A percentile compares a stretch with the other conserved stretches of the same genome.
phyloP scores from a whole-genome alignment of 1,140 invertebrate genomes.

The Bombus confusus region DNA sequence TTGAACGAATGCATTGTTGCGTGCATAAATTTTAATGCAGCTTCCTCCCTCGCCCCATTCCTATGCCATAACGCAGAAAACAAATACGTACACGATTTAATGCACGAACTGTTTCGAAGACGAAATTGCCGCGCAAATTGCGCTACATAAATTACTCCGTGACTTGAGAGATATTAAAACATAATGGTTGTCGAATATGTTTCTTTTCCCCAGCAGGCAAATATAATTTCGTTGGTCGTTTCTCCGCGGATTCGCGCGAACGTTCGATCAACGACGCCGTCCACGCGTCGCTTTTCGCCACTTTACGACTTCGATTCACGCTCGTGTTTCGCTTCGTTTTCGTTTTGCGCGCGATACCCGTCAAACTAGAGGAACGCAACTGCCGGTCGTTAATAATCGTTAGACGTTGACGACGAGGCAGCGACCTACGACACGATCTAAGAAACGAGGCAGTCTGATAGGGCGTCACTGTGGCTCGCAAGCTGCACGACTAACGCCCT shows the following conservation, averaged over 20 bases:
- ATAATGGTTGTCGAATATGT: background rate
- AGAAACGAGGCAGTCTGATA: background rate
- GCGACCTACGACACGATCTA: conserved; percentile 56
- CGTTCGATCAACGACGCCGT: background rate
- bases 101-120: conserved; percentile 17
- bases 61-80: background rate
- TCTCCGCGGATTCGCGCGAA: background rate
- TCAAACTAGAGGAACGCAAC: conserved; percentile 27
- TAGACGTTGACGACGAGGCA: conserved; percentile 56
- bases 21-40: conserved; percentile 44
- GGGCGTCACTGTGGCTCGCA: conserved; percentile 18
- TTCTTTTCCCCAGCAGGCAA: background rate
- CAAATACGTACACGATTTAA: conserved; percentile 21
- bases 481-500: conserved; percentile 12
- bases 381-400: conserved; percentile 70
- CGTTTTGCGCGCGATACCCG: background rate
- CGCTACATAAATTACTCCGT: background rate
- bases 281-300: background rate
- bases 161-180: background rate
- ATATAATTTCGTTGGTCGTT: background rate
- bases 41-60: background rate
- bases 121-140: conserved; percentile 25
- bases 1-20: conserved; percentile 16
- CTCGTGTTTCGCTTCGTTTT: background rate
- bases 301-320: background rate